Conservation (phyloP, 2,888 invertebrate species). For the Pedicia rivosa region DNA sequence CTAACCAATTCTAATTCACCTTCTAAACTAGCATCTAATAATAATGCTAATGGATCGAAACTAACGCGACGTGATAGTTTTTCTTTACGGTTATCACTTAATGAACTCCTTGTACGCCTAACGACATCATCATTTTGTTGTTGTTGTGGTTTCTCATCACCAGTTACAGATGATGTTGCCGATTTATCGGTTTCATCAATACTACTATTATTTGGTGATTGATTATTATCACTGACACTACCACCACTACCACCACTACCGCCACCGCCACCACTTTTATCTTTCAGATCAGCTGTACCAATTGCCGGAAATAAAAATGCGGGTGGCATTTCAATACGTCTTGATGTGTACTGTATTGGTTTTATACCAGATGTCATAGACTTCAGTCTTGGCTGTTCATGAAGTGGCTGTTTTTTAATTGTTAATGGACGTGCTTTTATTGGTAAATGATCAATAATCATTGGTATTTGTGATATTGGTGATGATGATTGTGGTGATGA, state of each 20-base stretch:
- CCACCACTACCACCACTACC: conserved; percentile 21
- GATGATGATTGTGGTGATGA: not conserved
- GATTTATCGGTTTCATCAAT: conserved; percentile 24
- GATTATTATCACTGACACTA: conserved; percentile 12
- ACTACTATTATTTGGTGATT: conserved; percentile 17
- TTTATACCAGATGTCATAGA: conserved; percentile 37
- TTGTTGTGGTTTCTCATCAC: conserved; percentile 19
- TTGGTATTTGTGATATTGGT: conserved; percentile 13
- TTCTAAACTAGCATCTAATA: conserved; percentile 93
- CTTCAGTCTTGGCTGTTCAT: conserved; percentile 63
- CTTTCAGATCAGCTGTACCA: conserved; percentile 40
- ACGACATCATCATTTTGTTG: conserved; percentile 30
- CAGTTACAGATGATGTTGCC: conserved; percentile 11
- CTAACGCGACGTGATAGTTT: conserved; percentile 74
- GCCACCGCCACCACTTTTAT: conserved; percentile 29
- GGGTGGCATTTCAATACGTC: conserved; percentile 69
- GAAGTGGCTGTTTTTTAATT: conserved; percentile 65
- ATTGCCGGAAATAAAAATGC: conserved; percentile 66
- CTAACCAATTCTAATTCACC: conserved; percentile 94
- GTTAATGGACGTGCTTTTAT: conserved; percentile 75
- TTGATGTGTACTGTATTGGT: conserved; percentile 48
- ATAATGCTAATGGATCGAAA: conserved; percentile 91
- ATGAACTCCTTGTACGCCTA: conserved; percentile 45
- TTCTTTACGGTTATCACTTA: conserved; percentile 43
- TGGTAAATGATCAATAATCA: conserved; percentile 32